Conservation (phyloP, 1,140 invertebrate genomes). For the Ceratitis capitata region DNA sequence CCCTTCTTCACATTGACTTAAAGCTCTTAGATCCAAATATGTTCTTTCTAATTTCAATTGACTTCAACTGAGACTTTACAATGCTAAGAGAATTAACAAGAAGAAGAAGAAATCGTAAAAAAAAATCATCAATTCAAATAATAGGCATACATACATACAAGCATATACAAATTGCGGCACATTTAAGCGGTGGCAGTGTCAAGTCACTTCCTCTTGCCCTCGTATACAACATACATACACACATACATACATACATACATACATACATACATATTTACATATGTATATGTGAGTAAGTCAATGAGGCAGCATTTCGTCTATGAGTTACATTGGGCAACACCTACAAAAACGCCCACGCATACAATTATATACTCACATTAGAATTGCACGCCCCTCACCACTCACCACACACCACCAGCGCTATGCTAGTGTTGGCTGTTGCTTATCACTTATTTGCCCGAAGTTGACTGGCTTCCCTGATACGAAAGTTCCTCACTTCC, state of each 20-base stretch:
- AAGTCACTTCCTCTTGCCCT: neutral
- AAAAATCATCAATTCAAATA: neutral
- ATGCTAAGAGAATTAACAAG: neutral
- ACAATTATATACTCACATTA: neutral
- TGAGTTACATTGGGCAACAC: neutral
- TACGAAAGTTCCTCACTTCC: neutral
- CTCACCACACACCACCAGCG: too few relatives aligned
- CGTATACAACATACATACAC: neutral
- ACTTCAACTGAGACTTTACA: constrained; percentile 26
- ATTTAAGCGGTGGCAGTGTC: neutral
- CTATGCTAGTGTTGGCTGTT: neutral
- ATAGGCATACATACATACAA: neutral
- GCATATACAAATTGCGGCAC: neutral
- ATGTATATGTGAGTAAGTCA: neutral
- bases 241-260: neutral
- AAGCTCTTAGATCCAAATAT: constrained; percentile 3
- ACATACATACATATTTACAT: neutral
- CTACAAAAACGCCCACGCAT: constrained; percentile 24
- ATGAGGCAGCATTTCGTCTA: neutral
- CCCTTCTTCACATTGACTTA: neutral
- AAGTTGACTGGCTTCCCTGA: constrained; percentile 21
- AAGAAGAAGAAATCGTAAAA: neutral
- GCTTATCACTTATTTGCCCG: constrained; percentile 27
- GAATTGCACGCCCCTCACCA: neutral
- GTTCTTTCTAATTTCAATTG: constrained; percentile 37